Percentiles rank a stretch among this genome's conserved stretches.
Conservation (phyloP, 2,113 vertebrate genomes). For the Pholis gunnellus region DNA sequence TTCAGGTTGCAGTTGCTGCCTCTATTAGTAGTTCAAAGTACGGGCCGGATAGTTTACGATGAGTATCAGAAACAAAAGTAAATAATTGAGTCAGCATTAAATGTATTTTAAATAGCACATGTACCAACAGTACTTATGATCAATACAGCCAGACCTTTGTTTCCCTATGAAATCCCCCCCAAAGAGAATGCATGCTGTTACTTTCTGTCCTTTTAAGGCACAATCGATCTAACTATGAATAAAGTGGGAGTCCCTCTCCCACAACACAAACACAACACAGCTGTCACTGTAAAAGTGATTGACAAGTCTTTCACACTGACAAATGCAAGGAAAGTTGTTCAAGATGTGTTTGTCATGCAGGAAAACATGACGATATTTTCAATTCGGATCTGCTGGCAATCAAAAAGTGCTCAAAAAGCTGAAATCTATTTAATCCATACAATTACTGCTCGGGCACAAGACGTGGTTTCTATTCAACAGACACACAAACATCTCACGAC, state of each 20-base stretch:
- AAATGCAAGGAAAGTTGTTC: neutral
- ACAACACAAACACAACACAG: neutral
- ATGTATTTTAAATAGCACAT: neutral
- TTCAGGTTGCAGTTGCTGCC: neutral
- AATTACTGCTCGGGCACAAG: neutral
- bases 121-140: neutral
- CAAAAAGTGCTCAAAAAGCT: constrained; percentile 9
- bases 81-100: neutral
- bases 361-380: neutral
- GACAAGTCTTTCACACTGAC: neutral
- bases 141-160: neutral
- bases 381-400: neutral
- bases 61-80: neutral
- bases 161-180: neutral
- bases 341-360: neutral
- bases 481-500: neutral
- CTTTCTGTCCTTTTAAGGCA: neutral
- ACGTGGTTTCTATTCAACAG: neutral
- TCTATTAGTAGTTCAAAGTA: neutral
- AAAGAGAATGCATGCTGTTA: neutral
- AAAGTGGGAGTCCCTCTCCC: neutral
- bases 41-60: neutral
- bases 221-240: neutral
- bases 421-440: constrained; percentile 23
- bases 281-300: constrained; percentile 8